phyloP scores from a whole-genome alignment of 2,113 vertebrate genomes.

The Psittacula cyanocephala region DNA sequence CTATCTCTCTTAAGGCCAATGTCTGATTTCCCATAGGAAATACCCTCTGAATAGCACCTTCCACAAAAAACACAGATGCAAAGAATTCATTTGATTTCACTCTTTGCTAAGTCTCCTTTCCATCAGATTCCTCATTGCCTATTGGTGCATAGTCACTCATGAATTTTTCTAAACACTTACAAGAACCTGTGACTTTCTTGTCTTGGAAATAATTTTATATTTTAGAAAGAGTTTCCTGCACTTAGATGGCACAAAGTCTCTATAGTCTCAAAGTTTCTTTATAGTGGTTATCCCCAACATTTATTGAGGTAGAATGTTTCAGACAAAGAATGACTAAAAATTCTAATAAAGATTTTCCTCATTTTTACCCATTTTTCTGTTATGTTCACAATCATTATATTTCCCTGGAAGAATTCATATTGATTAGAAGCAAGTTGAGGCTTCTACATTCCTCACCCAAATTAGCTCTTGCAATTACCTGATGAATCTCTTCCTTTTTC shows the following conservation, averaged over 20 bases:
- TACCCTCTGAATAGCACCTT: slow-evolving; percentile 40
- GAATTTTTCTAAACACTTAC: background rate
- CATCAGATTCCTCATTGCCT: background rate
- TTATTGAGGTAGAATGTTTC: background rate
- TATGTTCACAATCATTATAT: background rate
- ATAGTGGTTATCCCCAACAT: background rate
- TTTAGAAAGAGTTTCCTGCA: background rate
- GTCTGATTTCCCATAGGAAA: slow-evolving; percentile 52
- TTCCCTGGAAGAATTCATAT: background rate
- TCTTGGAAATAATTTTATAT: background rate
- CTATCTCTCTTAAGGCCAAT: background rate
- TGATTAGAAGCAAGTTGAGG: background rate
- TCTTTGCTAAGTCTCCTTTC: background rate
- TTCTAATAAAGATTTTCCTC: background rate
- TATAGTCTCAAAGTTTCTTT: background rate
- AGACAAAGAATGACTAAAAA: background rate
- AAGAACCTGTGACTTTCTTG: background rate
- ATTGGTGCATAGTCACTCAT: background rate
- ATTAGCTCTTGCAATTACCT: background rate
- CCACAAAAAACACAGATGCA: background rate
- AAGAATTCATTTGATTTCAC: slow-evolving; percentile 28
- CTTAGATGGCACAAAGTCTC: background rate
- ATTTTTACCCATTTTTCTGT: background rate
- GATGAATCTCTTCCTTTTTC: background rate
- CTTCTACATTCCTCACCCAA: background rate